Percentiles rank a stretch among this genome's conserved stretches.
phyloP scores from a whole-genome alignment of 2,113 vertebrate genomes.

The Connochaetes taurinus region DNA sequence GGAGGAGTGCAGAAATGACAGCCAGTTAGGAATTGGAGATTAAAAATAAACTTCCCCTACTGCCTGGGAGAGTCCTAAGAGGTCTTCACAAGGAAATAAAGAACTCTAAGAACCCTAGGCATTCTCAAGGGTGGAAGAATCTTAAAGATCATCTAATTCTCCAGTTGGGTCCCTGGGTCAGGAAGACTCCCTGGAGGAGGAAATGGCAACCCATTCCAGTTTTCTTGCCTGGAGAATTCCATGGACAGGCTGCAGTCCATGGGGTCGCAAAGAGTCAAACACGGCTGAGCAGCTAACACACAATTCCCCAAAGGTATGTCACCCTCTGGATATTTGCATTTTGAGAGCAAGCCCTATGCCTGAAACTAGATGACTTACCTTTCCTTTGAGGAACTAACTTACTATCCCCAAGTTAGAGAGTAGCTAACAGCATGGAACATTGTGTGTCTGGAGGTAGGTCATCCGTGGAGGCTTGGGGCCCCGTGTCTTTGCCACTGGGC shows the following conservation, averaged over 20 bases:
- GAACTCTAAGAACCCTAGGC: not conserved
- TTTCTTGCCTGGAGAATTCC: not conserved
- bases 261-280: not conserved
- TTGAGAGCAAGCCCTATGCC: not conserved
- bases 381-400: not conserved
- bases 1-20: not conserved
- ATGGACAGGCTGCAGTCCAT: not conserved
- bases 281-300: not conserved
- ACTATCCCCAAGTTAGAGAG: not conserved
- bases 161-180: accelerated
- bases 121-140: not conserved
- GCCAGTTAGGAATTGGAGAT: not conserved
- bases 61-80: not conserved
- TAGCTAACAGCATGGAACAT: not conserved
- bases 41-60: not conserved
- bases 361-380: not conserved
- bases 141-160: not conserved
- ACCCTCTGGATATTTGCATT: not conserved
- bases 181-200: not conserved
- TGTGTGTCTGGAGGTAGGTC: not conserved
- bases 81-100: not conserved
- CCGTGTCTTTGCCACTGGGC: not conserved
- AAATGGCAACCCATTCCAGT: not conserved
- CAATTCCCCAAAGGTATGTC: not conserved
- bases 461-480: not conserved